Conservation (phyloP, 2,888 invertebrate genomes). For the Hanleya hanleyi region DNA sequence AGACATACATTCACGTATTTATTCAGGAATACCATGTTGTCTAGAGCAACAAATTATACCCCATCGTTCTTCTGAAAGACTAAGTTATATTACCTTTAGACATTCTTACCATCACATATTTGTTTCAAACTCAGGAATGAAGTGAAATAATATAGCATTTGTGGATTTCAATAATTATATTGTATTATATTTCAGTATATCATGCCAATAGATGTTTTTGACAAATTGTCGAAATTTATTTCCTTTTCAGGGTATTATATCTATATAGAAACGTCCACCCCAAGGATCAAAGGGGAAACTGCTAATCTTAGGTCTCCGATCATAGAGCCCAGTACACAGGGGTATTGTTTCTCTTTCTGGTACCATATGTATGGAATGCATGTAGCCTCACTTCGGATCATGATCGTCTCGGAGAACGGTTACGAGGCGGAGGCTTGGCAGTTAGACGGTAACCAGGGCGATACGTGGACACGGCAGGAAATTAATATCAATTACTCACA, state of each 20-base stretch:
- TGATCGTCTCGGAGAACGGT: neutral
- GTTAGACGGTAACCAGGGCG: neutral
- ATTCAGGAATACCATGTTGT: too few relatives aligned
- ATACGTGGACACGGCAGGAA: neutral
- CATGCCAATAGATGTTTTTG: neutral
- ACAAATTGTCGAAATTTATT: neutral
- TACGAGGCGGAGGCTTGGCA: neutral
- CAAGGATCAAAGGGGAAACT: constrained; percentile 19
- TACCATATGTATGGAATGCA: constrained; percentile 53
- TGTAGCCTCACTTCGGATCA: constrained; percentile 26
- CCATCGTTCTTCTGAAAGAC: too few relatives aligned
- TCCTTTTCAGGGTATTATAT: constrained; percentile 31
- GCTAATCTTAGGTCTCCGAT: constrained; percentile 44
- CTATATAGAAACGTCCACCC: constrained; percentile 28
- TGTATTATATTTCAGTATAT: too few relatives aligned
- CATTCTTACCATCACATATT: too few relatives aligned
- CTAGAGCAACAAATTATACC: too few relatives aligned
- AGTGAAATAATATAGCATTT: too few relatives aligned
- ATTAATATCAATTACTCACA: neutral
- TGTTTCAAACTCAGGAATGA: too few relatives aligned
- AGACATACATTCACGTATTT: too few relatives aligned
- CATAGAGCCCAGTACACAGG: constrained; percentile 25
- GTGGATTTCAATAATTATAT: too few relatives aligned
- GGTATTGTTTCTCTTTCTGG: constrained; percentile 51
- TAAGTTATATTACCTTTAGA: too few relatives aligned